Conservation (phyloP, 2,797 vertebrate genomes). For the Clarias laeviceps region DNA sequence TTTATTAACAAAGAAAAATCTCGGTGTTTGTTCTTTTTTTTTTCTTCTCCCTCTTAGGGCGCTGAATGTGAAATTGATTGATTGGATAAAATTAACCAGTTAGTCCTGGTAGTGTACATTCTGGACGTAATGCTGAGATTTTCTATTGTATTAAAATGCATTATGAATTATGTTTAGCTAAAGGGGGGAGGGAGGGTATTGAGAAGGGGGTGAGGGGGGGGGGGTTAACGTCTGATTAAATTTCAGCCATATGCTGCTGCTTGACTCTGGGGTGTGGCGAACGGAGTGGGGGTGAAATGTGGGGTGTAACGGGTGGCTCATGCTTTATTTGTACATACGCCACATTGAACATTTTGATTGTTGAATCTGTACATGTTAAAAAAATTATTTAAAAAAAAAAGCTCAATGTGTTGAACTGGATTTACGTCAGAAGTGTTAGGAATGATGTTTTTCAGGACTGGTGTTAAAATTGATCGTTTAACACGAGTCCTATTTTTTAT, state of each 20-base stretch:
- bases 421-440: not conserved
- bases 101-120: not conserved
- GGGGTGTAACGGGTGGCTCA: not conserved
- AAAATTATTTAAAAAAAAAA: not conserved
- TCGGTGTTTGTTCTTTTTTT: not conserved
- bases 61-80: not conserved
- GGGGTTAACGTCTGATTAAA: constrained; percentile 30
- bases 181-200: constrained; percentile 2
- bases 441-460: not conserved
- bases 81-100: not conserved
- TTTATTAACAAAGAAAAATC: not conserved
- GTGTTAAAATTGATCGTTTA: not conserved
- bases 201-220: not conserved
- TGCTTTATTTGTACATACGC: not conserved
- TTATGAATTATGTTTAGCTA: not conserved
- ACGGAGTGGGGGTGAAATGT: not conserved
- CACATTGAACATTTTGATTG: not conserved
- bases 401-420: not conserved
- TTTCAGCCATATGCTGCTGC: constrained; percentile 38
- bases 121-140: not conserved
- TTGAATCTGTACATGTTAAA: not conserved
- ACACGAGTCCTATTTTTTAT: not conserved
- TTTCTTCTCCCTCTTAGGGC: no score
- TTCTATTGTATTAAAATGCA: not conserved
- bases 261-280: constrained; percentile 15